Evolutionary conservation across 2,888 invertebrate genomes (phyloP), one percentile per base, ranked within the genome.

Genomic region (Odontocolon sp.): DNA sequence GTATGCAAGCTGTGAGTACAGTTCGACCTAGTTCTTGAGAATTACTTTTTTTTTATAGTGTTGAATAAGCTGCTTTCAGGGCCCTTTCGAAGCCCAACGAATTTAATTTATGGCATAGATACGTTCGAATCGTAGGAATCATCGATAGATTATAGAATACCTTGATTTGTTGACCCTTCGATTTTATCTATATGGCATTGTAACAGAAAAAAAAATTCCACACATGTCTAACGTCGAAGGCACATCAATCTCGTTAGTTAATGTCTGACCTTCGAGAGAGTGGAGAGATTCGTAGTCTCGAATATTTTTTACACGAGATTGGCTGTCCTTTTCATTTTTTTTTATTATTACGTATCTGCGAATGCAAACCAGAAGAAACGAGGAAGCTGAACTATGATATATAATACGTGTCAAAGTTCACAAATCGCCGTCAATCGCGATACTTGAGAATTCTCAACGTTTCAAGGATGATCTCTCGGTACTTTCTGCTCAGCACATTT

Each of bases 321-420:
- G 16, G 3, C 54, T 21, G 11, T 40, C n/a, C 6, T 14, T 21
- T 45, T 18, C 6, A 11, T 23, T 4, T 1, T 0, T 28, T 31
- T 31, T 28, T 23, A 23, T 6, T 23, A 9, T 1, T 23, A 3
- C 6, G 2, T 23, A 23, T 21, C n/a, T n/a, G 11, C 11, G 38
- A 2, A 23, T 4, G 21, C 1, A 2, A 26, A 4, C n/a, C 8
- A 4, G 9, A 3, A 26, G 26, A 26, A 23, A 59, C 26, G n/a
- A 26, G 38, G 21, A 26, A 59, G 8, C 38, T 16, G 3, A 14
- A 45, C 45, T 26, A 45, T 21, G 47, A 47, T 42, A 56, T 11
- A 28, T 8, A 6, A 42, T 31, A 23, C 28, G 45, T 45, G 67
- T 45, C 68, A 56, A 68, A 68, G 61, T 68, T 68, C 47, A 47